Conservation (phyloP, 2,797 vertebrate genomes). For the Dicrostonyx torquatus region DNA sequence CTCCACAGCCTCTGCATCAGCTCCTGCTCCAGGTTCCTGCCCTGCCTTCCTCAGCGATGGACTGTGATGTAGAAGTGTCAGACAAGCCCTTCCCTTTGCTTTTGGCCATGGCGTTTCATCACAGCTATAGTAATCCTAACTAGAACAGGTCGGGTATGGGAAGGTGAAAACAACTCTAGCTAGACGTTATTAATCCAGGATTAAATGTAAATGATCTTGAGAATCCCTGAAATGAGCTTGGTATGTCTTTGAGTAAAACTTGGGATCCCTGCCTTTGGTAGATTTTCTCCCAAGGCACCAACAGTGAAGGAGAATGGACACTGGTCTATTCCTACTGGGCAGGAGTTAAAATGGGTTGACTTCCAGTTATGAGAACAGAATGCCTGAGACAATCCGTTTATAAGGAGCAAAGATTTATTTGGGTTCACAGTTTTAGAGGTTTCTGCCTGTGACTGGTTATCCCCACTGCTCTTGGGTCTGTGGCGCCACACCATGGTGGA, state of each 20-base stretch:
- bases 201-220: neutral
- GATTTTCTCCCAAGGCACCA: constrained; percentile 7
- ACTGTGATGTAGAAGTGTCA: neutral
- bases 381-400: neutral
- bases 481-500: neutral
- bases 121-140: neutral
- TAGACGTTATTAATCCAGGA: neutral
- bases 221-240: constrained; percentile 2
- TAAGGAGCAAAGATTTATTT: neutral
- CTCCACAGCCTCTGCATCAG: neutral
- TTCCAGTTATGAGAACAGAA: neutral
- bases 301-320: neutral
- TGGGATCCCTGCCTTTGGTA: neutral
- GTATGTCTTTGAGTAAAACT: neutral
- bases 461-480: neutral
- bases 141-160: neutral
- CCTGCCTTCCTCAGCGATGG: neutral
- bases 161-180: neutral
- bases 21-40: neutral
- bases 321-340: neutral
- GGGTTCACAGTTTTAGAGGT: neutral
- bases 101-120: neutral
- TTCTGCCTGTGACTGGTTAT: neutral
- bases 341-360: neutral
- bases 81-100: neutral